Base-by-base conservation (phyloP, 1,140 invertebrate genomes). In the Aphelenchoides besseyi region DNA sequence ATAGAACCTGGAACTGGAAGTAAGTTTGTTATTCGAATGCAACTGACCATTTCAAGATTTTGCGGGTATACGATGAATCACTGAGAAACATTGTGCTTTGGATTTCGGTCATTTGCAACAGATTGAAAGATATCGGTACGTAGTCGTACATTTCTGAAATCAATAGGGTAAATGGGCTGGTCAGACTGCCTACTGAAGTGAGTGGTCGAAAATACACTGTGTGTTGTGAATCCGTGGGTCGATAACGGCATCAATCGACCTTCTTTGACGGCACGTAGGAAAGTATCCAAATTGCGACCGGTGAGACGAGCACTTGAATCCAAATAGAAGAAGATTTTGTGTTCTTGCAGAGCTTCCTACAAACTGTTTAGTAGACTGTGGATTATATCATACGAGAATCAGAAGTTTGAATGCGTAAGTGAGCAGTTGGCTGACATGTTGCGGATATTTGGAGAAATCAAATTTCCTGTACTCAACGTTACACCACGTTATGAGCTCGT, bases 401-500 rank as follows among this genome's bases (percentile, higher is more conserved):
- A 71, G 9, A 23, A 71, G 18, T 74, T 71, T 71, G 16, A 57
- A 71, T 1, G 70, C 70, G 33, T 73, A 71, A 28, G 41, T 75
- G n/a, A n/a, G 12, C 16, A 72, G 66, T 16, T 55, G 16, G 12
- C 37, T 12, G 8, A 73, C 72, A 33, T 73, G 72, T 1, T 16
- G 1, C 35, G 72, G 72, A 76, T 73, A 73, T n/a, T 71, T 28
- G n/a, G n/a, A 29, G 64, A 75, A 74, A 8, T 26, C 9, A 59
- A 73, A 75, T 41, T 61, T 37, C 12, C 33, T 8, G 36, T 73
- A 73, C 63, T 72, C 74, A 2, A 73, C 72, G 36, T 72, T 72
- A 64, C 72, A 73, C 72, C 66, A 76, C 33, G 29, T 26, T 54
- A 63, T 67, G 16, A 73, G 12, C 30, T 71, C 70, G 1, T 72